Evolutionary conservation across 2,888 invertebrate species (phyloP), one percentile per base, ranked within the genome.

Genomic region (Callimorpha dominula): DNA sequence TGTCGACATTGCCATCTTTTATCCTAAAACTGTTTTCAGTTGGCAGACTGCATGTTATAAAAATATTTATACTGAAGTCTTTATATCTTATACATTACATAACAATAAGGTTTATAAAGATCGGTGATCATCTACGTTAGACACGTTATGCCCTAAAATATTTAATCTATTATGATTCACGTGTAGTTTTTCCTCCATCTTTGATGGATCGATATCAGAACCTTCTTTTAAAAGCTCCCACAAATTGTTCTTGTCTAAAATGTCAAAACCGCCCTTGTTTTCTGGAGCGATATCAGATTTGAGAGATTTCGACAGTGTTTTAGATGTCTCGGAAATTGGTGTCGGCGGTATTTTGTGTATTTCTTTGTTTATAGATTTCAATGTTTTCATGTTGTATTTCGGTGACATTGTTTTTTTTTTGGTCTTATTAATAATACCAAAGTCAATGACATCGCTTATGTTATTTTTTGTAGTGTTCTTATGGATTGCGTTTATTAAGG

Each of bases 201-300:
- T 94, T 11, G 87, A 76, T 68, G 86, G 79, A 78, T 93, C 93
- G 49, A 85, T 80, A 65, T 91, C 90, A n/a, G 94, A 86, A 46
- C 90, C 96, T 90, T 97, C 97, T 86, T 96, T 96, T 20, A 97
- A 89, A 84, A 97, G 92, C 70, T 96, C 96, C 97, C 97, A 97
- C 65, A 97, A 88, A 74, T 96, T 96, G 77, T 96, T 96, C 85
- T 96, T 96, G 82, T 97, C 96, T 71, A 97, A 87, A 73, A 97
- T 94, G 78, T 96, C 95, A 79, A 96, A 96, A 68, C 96, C 95
- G 81, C 95, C 96, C 83, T 95, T 96, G 81, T 92, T 94, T 89
- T 95, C 95, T 17, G 95, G 95, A 20, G 94, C 92, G 74, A 95
- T 93, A 78, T 96, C 93, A 52, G 89, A 78, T 86, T 94, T 94